Evolutionary conservation across 1,140 invertebrate genomes (phyloP).

Genomic region (Notospermus geniculatus): DNA sequence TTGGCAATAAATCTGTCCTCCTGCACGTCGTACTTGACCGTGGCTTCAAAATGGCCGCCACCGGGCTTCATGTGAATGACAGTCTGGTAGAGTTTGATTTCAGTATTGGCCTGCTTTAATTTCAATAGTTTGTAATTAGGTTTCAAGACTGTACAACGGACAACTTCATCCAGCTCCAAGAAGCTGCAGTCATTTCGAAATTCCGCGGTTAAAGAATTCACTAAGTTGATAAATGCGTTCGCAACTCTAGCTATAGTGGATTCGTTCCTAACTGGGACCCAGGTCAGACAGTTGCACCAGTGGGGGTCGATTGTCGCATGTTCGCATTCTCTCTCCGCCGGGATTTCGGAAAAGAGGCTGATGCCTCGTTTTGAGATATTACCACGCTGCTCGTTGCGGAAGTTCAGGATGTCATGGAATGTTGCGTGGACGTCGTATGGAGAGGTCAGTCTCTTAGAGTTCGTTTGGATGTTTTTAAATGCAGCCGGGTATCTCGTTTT

Average conservation of each 20-base stretch:
- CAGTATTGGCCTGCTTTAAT: background rate
- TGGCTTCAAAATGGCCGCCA: conserved; percentile 8
- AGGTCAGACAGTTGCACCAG: conserved; percentile 12
- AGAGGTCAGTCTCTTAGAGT: too few species aligned
- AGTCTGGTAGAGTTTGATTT: background rate
- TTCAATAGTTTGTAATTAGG: background rate
- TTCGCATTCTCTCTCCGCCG: conserved; percentile 4
- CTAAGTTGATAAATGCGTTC: background rate
- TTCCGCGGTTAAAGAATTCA: background rate
- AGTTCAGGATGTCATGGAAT: conserved; percentile 26
- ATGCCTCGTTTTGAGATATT: conserved; percentile 5
- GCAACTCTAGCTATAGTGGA: background rate
- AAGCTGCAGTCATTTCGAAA: too few species aligned
- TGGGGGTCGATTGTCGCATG: conserved; percentile 10
- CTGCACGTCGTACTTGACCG: background rate
- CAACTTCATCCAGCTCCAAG: background rate
- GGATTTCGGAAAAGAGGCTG: conserved; percentile 15
- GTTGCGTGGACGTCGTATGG: conserved; percentile 48
- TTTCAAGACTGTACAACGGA: background rate
- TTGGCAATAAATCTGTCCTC: background rate
- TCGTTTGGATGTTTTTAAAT: too few species aligned
- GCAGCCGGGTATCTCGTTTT: too few species aligned
- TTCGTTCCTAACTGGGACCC: background rate
- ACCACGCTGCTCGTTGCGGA: background rate
- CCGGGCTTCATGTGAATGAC: background rate